Conservation (phyloP, 2,888 invertebrate species). For the Cephalotes varians region DNA sequence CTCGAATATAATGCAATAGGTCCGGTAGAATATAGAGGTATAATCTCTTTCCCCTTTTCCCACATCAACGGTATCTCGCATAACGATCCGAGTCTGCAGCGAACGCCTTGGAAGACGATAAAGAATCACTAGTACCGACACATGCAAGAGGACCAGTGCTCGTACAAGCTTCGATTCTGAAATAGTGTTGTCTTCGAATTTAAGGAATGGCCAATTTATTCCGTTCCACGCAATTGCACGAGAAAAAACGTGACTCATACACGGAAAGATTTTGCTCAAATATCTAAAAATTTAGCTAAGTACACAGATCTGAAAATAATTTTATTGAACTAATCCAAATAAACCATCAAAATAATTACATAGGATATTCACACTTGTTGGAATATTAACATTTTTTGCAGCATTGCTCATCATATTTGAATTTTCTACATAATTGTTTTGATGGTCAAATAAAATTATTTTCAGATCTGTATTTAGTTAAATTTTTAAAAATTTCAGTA, state of each 20-base stretch:
- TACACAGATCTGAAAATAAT: too few relatives aligned
- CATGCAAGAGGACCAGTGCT: background rate
- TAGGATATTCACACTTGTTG: too few relatives aligned
- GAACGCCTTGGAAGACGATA: conserved; percentile 69
- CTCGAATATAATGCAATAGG: conserved; percentile 75
- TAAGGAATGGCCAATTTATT: conserved; percentile 4
- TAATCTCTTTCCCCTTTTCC: background rate
- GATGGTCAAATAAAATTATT: too few relatives aligned
- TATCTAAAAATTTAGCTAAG: too few relatives aligned
- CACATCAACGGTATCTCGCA: conserved; percentile 61
- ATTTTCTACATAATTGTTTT: too few relatives aligned
- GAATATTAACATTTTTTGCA: too few relatives aligned
- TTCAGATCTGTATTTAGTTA: too few relatives aligned
- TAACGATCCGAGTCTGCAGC: conserved; percentile 65
- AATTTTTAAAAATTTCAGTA: too few relatives aligned
- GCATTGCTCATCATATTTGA: too few relatives aligned
- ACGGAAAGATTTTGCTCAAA: too few relatives aligned
- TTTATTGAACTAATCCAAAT: too few relatives aligned
- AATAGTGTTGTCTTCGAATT: background rate
- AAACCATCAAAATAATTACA: too few relatives aligned
- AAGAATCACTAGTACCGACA: conserved; percentile 64
- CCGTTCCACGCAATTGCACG: background rate
- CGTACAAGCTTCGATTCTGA: conserved; percentile 3
- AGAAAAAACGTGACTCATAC: background rate
- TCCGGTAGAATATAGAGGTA: conserved; percentile 47